Percentiles rank a stretch among this genome's conserved stretches.
Evolutionary conservation across 2,113 vertebrate species (phyloP).

Genomic region (Sciurus niger): DNA sequence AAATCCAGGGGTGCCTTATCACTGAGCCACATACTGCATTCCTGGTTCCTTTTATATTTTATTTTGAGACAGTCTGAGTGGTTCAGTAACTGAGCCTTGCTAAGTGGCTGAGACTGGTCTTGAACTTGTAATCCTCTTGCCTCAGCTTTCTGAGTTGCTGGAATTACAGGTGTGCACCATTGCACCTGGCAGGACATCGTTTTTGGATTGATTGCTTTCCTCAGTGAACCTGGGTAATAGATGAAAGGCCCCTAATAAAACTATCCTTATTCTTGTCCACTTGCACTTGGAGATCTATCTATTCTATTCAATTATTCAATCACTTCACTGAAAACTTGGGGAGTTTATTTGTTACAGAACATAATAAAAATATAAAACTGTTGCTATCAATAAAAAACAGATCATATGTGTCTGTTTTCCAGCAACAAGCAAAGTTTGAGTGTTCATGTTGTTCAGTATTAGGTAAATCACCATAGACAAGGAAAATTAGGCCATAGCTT

Average conservation of each 20-base stretch:
- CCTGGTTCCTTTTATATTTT: no score
- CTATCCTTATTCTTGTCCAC: not conserved
- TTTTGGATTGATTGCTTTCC: conserved; percentile 17
- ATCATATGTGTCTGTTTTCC: conserved; percentile 58
- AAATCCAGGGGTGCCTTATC: no score
- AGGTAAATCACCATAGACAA: conserved; percentile 75
- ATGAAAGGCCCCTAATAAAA: not conserved
- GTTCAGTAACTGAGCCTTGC: no score
- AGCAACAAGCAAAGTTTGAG: conserved; percentile 54
- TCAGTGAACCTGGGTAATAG: not conserved
- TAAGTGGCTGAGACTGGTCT: no score
- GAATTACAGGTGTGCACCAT: no score
- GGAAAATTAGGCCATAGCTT: conserved; percentile 63
- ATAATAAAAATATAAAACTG: conserved; percentile 74
- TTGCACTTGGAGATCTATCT: not conserved
- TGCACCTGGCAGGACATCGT: no score
- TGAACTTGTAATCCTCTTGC: no score
- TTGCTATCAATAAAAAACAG: conserved; percentile 61
- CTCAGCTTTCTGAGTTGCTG: no score
- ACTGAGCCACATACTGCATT: no score
- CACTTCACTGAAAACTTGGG: conserved; percentile 53
- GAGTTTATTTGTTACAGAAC: conserved; percentile 67
- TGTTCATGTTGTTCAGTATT: conserved; percentile 63
- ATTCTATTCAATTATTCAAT: conserved; percentile 67
- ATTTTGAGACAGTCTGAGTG: no score